Conservation (phyloP, 2,888 invertebrate genomes). For the Orthosia gracilis region DNA sequence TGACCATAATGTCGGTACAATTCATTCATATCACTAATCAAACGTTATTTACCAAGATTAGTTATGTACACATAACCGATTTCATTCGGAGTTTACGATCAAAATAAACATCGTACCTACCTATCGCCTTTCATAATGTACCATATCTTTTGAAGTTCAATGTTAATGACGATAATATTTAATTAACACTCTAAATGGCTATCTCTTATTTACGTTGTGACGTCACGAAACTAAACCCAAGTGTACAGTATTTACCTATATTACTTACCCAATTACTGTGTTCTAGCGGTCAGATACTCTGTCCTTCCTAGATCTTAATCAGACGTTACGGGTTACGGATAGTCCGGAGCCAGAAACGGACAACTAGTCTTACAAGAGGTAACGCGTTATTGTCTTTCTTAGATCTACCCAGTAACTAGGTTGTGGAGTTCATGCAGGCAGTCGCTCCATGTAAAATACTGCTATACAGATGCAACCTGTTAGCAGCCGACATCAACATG, state of each 20-base stretch:
- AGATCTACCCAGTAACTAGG: no score
- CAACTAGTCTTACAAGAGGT: no score
- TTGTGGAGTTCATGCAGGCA: no score
- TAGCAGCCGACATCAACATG: no score
- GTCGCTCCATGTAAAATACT: no score
- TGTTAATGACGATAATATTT: conserved; percentile 51
- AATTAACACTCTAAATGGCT: conserved; percentile 26
- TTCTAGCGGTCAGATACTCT: no score
- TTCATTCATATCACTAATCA: conserved; percentile 1
- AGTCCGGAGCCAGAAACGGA: no score
- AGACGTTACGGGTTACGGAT: no score
- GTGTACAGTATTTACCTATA: background rate
- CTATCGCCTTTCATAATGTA: conserved; percentile 4
- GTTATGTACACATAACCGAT: conserved; percentile 1
- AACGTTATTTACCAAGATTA: background rate
- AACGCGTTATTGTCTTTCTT: no score
- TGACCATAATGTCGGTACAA: background rate
- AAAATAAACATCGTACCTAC: conserved; percentile 1
- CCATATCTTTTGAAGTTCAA: conserved; percentile 47
- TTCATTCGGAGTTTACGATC: background rate
- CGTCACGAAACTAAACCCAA: conserved; percentile 14
- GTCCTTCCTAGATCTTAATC: no score
- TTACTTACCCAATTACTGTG: background rate
- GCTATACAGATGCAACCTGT: no score
- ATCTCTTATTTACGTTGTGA: conserved; percentile 40